Percentiles rank a stretch among this genome's conserved stretches.
These are phyloP conservation scores for Fissipunctia ypsillon DNA, from an alignment of 2,888 invertebrate genomes.

Conservation along the genomic window DNA sequence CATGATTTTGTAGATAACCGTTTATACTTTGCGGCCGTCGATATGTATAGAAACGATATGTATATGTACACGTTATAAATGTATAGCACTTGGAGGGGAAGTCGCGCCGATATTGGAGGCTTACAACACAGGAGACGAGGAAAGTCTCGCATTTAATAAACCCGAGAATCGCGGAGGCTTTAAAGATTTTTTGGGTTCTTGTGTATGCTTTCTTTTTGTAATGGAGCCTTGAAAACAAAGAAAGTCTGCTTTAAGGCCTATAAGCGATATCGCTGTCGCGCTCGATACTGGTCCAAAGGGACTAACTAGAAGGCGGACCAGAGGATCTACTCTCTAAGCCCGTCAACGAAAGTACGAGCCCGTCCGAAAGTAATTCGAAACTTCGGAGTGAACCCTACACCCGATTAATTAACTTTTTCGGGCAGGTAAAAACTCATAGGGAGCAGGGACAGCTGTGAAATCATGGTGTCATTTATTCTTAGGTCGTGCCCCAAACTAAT, in stretches of 20 bases:
- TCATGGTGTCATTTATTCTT: no score
- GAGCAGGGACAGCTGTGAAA: no score
- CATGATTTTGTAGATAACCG: no score
- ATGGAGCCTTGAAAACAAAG: constrained; percentile 20
- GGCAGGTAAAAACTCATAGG: no score
- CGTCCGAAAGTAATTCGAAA: no score
- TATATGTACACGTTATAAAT: neutral
- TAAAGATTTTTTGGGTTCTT: constrained; percentile 29
- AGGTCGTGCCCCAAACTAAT: no score
- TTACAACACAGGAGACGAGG: constrained; percentile 16
- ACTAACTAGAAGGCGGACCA: neutral
- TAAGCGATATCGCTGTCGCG: neutral
- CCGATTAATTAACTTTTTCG: no score
- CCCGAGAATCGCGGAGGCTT: constrained; percentile 16
- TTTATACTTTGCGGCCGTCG: no score
- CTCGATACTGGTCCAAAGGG: neutral
- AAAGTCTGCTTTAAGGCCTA: no score
- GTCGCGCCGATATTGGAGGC: constrained; percentile 15
- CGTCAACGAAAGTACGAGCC: no score
- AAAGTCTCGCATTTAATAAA: constrained; percentile 27
- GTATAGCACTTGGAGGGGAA: constrained; percentile 11
- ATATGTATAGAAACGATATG: no score
- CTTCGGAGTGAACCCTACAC: no score
- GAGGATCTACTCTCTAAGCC: neutral
- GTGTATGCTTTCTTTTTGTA: constrained; percentile 14